Evolutionary conservation across 2,113 vertebrate genomes (phyloP), one percentile per base, ranked within the genome.

Genomic region (Spea multiplicata): DNA sequence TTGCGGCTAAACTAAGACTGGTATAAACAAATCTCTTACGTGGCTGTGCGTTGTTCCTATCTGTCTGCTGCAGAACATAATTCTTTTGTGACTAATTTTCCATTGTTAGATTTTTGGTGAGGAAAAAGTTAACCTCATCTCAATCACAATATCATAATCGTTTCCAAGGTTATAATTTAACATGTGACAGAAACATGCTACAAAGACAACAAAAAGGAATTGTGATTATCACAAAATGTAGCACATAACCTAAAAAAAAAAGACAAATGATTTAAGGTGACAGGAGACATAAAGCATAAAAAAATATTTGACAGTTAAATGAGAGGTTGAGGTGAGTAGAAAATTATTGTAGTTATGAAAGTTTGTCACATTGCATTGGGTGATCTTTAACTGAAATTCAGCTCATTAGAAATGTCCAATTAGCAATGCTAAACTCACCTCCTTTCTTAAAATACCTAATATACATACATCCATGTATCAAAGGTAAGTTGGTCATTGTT

Each of bases 401-500:
- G 88, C 84, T 88, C 85, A 88, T 83, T 88, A 92, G 82, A 88
- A 86, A 86, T 87, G 88, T 84, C 88, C 88, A 93, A 92, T 93
- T 93, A 92, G 89, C 88, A 89, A 91, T 87, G 87, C 86, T 91
- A 92, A 92, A 89, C 87, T 87, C 89, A 86, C 87, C 89, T 91
- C 86, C 86, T 88, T 87, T 80, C 78, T 87, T 84, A 85, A 91
- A 90, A 85, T 83, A 87, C 86, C 87, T 89, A 91, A 88, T 89
- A 30, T 89, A 90, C 78, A 87, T 86, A 83, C 85, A 86, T 88
- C 82, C 85, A 86, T 84, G 87, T 86, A 90, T 86, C 71, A 86
- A 68, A 84, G 86, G 88, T 87, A 90, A 90, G 90, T 90, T 83
- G 88, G 88, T 88, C 86, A 85, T 87, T 89, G 85, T 89, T 84